Conservation (phyloP, 2,797 vertebrate species). For the Syncerus caffer region DNA sequence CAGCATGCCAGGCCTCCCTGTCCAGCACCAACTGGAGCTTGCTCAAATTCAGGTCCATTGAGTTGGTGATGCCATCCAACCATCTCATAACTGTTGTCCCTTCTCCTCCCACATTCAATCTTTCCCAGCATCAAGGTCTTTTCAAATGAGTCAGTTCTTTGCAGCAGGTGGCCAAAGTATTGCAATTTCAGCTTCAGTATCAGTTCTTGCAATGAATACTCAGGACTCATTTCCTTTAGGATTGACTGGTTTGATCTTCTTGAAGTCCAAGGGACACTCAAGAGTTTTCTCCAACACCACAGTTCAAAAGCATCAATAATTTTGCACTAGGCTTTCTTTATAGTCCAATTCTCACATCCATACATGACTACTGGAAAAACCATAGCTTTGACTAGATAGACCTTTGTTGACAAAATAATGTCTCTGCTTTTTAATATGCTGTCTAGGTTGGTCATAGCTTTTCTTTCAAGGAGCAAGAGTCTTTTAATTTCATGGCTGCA, state of each 20-base stretch:
- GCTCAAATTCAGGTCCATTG: not conserved
- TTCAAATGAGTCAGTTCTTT: not conserved
- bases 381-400: not conserved
- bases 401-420: not conserved
- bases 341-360: not conserved
- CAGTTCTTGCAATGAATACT: not conserved
- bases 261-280: not conserved
- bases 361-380: not conserved
- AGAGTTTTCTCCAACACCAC: not conserved
- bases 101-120: not conserved
- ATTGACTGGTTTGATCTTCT: not conserved
- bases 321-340: not conserved
- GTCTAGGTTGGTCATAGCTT: not conserved
- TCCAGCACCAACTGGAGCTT: not conserved
- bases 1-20: not conserved
- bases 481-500: not conserved
- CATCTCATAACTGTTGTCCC: not conserved
- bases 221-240: not conserved
- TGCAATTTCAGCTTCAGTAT: not conserved
- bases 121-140: not conserved
- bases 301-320: not conserved
- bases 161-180: not conserved
- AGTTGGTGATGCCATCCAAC: not conserved
- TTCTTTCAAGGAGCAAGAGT: not conserved
- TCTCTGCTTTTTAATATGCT: not conserved